Evolutionary conservation across 2,113 vertebrate genomes (phyloP).

Genomic region (Meriones unguiculatus): DNA sequence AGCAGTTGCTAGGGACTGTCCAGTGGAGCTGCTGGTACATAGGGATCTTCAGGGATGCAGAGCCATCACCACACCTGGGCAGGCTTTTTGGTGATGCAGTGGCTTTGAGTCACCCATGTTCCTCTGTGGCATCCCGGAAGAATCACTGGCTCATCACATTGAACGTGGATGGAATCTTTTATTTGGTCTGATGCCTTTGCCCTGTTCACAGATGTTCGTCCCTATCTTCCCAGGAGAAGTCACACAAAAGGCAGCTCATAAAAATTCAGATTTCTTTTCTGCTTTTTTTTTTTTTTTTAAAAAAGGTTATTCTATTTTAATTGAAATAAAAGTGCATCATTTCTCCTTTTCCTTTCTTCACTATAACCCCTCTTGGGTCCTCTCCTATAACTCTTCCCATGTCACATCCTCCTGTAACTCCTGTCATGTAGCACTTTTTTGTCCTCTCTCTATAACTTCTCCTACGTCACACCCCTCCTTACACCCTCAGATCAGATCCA

Average conservation of each 20-base stretch:
- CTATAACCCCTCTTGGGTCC: not conserved
- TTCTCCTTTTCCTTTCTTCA: not conserved
- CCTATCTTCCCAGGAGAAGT: not conserved
- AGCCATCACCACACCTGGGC: not conserved
- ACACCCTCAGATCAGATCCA: not conserved
- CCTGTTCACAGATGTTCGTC: not conserved
- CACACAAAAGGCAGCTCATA: not conserved
- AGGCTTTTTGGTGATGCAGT: not conserved
- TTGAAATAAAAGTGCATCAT: not conserved
- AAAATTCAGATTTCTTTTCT: not conserved
- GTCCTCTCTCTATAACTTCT: not conserved
- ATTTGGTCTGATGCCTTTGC: not conserved
- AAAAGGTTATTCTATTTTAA: not conserved
- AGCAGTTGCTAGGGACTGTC: not conserved
- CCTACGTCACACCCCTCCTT: not conserved
- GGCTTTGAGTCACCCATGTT: not conserved
- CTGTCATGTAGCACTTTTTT: not conserved
- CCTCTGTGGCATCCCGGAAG: not conserved
- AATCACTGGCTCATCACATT: not conserved
- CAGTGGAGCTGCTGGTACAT: too few species aligned
- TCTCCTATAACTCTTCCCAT: not conserved
- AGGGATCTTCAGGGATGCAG: not conserved
- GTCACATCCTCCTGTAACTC: not conserved
- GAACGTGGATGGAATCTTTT: not conserved
- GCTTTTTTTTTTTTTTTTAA: not conserved